A percentile compares a stretch with the other conserved stretches of the same genome.
phyloP scores from a whole-genome alignment of 1,140 invertebrate genomes.

The Penaeus indicus region DNA sequence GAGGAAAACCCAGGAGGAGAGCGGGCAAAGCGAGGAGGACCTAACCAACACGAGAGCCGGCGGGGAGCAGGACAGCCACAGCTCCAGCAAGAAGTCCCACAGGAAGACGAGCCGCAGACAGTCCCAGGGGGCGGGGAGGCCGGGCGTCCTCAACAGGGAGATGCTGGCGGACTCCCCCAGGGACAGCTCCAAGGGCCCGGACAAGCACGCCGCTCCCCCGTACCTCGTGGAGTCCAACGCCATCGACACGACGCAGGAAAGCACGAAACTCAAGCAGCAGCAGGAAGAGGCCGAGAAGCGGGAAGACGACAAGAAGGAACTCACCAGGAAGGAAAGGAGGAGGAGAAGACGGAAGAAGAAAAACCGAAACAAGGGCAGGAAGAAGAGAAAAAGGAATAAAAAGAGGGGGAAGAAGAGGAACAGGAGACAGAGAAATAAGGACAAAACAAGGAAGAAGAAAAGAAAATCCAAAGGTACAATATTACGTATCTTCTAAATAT shows the following conservation, averaged over 20 bases:
- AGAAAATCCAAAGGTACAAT: slow-evolving; percentile 3
- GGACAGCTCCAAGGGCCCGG: background rate
- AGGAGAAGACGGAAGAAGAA: background rate
- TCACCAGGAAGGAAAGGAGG: background rate
- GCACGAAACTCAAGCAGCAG: slow-evolving; percentile 46
- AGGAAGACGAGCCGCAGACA: background rate
- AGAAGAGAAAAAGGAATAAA: slow-evolving; percentile 16
- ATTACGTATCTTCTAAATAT: background rate
- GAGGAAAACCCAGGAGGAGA: background rate
- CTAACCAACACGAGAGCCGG: background rate
- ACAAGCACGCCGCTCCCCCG: background rate
- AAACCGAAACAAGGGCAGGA: slow-evolving; percentile 5
- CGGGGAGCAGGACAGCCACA: background rate
- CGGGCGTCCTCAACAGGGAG: slow-evolving; percentile 16
- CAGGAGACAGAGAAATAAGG: slow-evolving; percentile 24
- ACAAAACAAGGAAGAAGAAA: slow-evolving; percentile 58
- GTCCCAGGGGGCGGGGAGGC: slow-evolving; percentile 20
- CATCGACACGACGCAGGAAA: slow-evolving; percentile 57
- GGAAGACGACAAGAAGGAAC: background rate
- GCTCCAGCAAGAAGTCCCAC: no score
- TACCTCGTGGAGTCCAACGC: slow-evolving; percentile 35
- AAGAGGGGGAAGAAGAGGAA: slow-evolving; percentile 8
- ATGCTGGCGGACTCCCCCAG: slow-evolving; percentile 59
- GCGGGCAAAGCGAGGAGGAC: background rate
- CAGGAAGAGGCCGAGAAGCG: slow-evolving; percentile 54